phyloP scores from a whole-genome alignment of 2,888 invertebrate species.

The Agrilus cyanescens region DNA sequence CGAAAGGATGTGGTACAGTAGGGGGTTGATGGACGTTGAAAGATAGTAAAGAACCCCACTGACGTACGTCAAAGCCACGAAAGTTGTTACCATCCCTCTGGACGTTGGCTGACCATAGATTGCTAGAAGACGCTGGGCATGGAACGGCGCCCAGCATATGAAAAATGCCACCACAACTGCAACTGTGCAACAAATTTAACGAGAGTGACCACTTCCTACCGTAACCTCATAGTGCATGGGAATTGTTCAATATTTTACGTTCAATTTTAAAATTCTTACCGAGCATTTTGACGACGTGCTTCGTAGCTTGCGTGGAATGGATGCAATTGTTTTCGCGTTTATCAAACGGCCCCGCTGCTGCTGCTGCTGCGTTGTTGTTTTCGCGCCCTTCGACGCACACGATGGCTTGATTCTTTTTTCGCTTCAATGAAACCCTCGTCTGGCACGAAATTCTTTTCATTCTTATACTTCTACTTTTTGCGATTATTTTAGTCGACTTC shows the following conservation, averaged over 20 bases:
- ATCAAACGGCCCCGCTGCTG: slow-evolving; percentile 9
- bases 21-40: slow-evolving; percentile 86
- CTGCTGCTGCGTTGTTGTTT: slow-evolving; percentile 6
- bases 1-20: slow-evolving; percentile 90
- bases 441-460: slow-evolving; percentile 27
- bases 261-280: slow-evolving; percentile 36
- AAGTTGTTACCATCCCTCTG: slow-evolving; percentile 15
- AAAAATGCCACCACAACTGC: slow-evolving; percentile 86
- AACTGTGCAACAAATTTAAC: slow-evolving; percentile 44
- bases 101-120: slow-evolving; percentile 46
- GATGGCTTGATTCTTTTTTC: slow-evolving; percentile 18
- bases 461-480: slow-evolving; percentile 29
- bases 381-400: slow-evolving; percentile 17
- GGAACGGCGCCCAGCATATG: slow-evolving; percentile 88
- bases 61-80: slow-evolving; percentile 53
- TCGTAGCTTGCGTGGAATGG: slow-evolving; percentile 31
- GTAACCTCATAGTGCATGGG: too few relatives aligned
- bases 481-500: slow-evolving; percentile 26
- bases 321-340: slow-evolving; percentile 29
- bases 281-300: slow-evolving; percentile 45
- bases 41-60: slow-evolving; percentile 87
- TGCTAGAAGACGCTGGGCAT: slow-evolving; percentile 77
- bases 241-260: too few relatives aligned
- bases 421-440: slow-evolving; percentile 18
- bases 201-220: not conserved